These are phyloP conservation scores for Buphagus erythrorhynchus DNA, from an alignment of 2,797 vertebrate species.

Conservation along the genomic window DNA sequence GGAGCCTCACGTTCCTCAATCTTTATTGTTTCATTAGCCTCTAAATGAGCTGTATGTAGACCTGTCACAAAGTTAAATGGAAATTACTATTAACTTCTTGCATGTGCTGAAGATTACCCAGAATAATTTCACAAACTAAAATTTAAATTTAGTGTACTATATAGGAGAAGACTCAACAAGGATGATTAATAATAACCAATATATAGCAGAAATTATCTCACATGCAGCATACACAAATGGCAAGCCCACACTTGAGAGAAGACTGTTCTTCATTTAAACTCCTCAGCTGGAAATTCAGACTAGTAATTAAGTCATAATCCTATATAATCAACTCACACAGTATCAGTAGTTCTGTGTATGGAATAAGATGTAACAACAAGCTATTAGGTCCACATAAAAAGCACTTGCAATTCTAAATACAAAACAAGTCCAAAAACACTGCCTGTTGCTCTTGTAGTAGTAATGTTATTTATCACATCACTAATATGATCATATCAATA, in stretches of 20 bases:
- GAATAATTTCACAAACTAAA: neutral
- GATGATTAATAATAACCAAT: neutral
- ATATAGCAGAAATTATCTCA: neutral
- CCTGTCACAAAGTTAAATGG: neutral
- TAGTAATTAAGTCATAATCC: slow-evolving; percentile 3
- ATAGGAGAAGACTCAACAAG: neutral
- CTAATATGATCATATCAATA: neutral
- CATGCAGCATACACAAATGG: neutral
- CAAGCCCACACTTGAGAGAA: neutral
- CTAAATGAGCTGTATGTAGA: neutral
- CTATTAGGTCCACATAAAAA: neutral
- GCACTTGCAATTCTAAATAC: neutral
- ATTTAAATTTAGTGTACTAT: neutral
- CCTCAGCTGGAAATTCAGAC: neutral
- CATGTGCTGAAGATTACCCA: neutral
- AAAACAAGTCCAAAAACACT: neutral
- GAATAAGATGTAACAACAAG: neutral
- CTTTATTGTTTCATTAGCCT: neutral
- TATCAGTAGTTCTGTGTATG: neutral
- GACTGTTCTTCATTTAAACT: neutral
- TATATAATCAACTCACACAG: neutral
- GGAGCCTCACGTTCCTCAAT: neutral
- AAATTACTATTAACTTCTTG: neutral
- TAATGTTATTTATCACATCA: neutral
- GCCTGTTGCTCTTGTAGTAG: neutral